These are phyloP conservation scores for Microctenopoma steveboyesi DNA, from an alignment of 2,797 vertebrate genomes.

Conservation along the genomic window DNA sequence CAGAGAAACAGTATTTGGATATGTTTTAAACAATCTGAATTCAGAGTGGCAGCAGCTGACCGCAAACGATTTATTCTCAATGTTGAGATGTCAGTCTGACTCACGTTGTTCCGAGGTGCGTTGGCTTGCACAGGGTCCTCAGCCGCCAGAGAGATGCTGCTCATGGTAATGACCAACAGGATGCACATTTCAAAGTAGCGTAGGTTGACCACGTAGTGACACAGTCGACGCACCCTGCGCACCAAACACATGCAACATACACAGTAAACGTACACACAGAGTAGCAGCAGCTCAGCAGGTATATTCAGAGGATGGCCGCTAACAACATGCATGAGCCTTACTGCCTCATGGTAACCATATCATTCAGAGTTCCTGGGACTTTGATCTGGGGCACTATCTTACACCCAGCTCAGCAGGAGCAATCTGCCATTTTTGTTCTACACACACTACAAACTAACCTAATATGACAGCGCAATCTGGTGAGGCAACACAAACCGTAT, in stretches of 20 bases:
- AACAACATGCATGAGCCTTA: neutral
- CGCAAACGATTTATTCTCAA: conserved; percentile 17
- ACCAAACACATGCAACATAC: conserved; percentile 23
- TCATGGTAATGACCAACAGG: conserved; percentile 95
- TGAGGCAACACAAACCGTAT: no score
- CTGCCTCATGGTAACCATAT: neutral
- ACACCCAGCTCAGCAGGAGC: neutral
- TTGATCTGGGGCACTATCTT: neutral
- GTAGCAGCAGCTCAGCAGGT: conserved; percentile 16
- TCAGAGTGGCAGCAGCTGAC: neutral
- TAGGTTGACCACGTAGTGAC: conserved; percentile 96
- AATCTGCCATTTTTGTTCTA: neutral
- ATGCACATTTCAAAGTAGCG: conserved; percentile 99
- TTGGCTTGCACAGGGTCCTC: conserved; percentile 93
- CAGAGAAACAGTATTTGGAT: neutral
- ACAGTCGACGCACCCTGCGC: conserved; percentile 90
- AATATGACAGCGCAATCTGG: no score
- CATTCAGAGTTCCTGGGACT: neutral
- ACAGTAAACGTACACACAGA: neutral
- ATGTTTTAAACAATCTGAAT: neutral
- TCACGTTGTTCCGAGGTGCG: conserved; percentile 92
- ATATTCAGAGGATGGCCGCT: conserved; percentile 7
- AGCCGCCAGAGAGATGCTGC: conserved; percentile 96
- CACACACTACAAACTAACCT: no score
- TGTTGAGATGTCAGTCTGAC: conserved; percentile 58